A percentile compares a stretch with the other conserved stretches of the same genome.
Conservation (phyloP, 2,888 invertebrate species). For the Flexamia atlantica region DNA sequence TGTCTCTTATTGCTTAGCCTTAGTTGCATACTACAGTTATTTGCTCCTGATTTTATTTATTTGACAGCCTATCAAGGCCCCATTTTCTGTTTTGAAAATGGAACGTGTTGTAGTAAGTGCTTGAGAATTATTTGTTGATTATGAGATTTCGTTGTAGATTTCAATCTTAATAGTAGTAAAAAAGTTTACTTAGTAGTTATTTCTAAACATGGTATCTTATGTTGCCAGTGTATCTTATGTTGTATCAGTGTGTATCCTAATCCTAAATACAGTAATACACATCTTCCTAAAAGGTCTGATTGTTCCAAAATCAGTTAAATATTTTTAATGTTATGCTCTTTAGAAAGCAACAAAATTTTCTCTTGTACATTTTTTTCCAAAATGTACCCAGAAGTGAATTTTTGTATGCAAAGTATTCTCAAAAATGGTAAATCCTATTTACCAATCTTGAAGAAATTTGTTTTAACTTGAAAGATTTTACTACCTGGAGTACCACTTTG, state of each 20-base stretch:
- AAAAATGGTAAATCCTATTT: neutral
- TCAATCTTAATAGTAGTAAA: no score
- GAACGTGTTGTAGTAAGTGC: no score
- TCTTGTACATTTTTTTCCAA: slow-evolving; percentile 10
- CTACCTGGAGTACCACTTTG: neutral
- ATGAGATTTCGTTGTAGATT: no score
- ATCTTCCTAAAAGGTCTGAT: neutral
- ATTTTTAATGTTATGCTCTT: neutral
- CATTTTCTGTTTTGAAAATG: no score
- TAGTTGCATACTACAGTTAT: no score
- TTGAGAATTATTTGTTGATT: no score
- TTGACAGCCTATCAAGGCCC: no score
- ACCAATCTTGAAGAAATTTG: neutral
- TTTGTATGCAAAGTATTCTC: neutral
- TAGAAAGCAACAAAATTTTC: slow-evolving; percentile 15
- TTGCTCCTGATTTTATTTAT: no score
- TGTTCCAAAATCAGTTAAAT: neutral
- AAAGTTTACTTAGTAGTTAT: no score
- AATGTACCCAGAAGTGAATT: slow-evolving; percentile 26
- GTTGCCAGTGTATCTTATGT: no score
- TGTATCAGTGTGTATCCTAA: no score
- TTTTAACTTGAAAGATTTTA: neutral
- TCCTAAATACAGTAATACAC: neutral
- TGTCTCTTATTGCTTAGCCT: neutral
- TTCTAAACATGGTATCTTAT: no score